phyloP scores from a whole-genome alignment of 2,888 invertebrate species.

The Monochamus alternatus region DNA sequence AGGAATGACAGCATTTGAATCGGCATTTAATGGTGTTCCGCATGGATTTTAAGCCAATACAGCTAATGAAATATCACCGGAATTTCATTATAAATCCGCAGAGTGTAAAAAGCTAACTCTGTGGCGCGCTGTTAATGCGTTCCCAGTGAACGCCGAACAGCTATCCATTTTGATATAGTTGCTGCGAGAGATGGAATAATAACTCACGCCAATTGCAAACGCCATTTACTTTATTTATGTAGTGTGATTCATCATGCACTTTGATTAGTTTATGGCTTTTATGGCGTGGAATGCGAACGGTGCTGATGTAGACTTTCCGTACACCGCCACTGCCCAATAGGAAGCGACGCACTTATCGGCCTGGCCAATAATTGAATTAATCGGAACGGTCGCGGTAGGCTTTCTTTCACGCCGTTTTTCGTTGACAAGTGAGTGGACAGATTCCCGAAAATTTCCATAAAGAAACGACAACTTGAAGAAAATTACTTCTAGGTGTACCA shows the following conservation, averaged over 20 bases:
- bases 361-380: conserved; percentile 8
- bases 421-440: neutral
- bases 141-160: conserved; percentile 58
- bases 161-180: conserved; percentile 71
- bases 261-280: conserved; percentile 73
- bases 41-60: conserved; percentile 39
- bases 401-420: neutral
- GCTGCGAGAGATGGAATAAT: conserved; percentile 71
- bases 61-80: conserved; percentile 62
- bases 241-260: conserved; percentile 72
- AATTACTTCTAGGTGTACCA: too few relatives aligned
- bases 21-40: neutral
- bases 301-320: conserved; percentile 67
- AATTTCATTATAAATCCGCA: conserved; percentile 67
- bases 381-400: conserved; percentile 1
- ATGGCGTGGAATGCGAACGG: conserved; percentile 69
- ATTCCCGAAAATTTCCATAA: neutral
- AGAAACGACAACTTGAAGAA: too few relatives aligned
- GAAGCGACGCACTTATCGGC: conserved; percentile 21
- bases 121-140: conserved; percentile 65
- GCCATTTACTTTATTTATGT: conserved; percentile 73
- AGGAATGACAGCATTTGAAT: neutral
- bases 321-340: conserved; percentile 58
- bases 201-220: conserved; percentile 72
- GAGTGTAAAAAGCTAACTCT: conserved; percentile 63